Conservation (phyloP, 30 jellyfish, hydroid and myxozoan genomes). For the Cassiopea xamachana region DNA sequence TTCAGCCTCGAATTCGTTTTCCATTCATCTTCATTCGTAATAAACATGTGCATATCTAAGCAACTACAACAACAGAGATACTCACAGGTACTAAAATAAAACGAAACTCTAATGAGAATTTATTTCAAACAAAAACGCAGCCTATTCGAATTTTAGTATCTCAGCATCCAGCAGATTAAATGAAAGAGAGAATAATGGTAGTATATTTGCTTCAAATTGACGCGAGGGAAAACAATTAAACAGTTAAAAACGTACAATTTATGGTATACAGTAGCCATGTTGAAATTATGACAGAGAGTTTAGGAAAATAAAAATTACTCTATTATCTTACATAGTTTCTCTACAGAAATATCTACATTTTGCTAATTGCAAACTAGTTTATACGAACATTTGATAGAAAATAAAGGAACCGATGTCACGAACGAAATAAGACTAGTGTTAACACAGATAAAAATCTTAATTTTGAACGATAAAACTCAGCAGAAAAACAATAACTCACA, state of each 20-base stretch:
- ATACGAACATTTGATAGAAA: slow-evolving; percentile 6
- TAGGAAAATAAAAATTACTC: slow-evolving; percentile 42
- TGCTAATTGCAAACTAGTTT: slow-evolving; percentile 15
- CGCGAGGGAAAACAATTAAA: background rate
- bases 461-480: background rate
- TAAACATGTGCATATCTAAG: too few relatives aligned
- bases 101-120: too few relatives aligned
- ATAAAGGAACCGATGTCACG: slow-evolving; percentile 1
- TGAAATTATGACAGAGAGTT: slow-evolving; percentile 2
- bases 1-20: too few relatives aligned
- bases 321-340: slow-evolving; percentile 44
- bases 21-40: too few relatives aligned
- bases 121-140: too few relatives aligned
- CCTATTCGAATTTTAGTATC: too few relatives aligned
- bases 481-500: too few relatives aligned
- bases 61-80: too few relatives aligned
- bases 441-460: background rate
- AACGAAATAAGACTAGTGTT: background rate
- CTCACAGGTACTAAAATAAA: too few relatives aligned
- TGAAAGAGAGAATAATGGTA: too few relatives aligned
- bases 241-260: slow-evolving; percentile 8
- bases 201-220: background rate
- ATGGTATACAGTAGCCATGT: background rate
- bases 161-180: background rate
- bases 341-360: slow-evolving; percentile 55